Conservation (phyloP, 2,113 vertebrate species). For the Pollimyrus isidori region DNA sequence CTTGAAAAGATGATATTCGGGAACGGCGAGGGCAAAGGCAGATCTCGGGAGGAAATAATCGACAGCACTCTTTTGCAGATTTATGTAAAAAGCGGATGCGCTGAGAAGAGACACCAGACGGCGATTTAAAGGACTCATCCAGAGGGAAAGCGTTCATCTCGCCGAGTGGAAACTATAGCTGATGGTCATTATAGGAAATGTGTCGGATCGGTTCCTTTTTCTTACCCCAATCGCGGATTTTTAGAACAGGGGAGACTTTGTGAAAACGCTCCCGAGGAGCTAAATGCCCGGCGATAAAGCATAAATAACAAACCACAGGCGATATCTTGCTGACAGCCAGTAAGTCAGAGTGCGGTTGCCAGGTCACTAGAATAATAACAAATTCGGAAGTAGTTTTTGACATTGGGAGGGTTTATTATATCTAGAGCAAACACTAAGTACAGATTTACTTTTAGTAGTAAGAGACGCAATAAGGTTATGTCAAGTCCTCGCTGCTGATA, state of each 20-base stretch:
- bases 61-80: neutral
- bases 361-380: neutral
- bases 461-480: neutral
- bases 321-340: neutral
- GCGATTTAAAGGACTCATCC: slow-evolving; percentile 12
- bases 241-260: neutral
- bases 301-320: neutral
- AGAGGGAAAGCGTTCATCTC: slow-evolving; percentile 23
- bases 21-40: neutral
- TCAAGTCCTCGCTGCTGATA: neutral
- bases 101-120: neutral
- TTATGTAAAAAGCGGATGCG: neutral
- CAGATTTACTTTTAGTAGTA: neutral
- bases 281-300: neutral
- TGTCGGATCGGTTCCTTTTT: neutral
- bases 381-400: neutral
- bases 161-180: neutral
- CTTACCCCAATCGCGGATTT: neutral
- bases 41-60: neutral
- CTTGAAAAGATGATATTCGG: neutral
- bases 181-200: slow-evolving; percentile 39
- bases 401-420: neutral
- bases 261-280: neutral
- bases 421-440: neutral
- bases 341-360: neutral